Conservation (phyloP, 2,888 invertebrate species). For the Rutpela maculata region DNA sequence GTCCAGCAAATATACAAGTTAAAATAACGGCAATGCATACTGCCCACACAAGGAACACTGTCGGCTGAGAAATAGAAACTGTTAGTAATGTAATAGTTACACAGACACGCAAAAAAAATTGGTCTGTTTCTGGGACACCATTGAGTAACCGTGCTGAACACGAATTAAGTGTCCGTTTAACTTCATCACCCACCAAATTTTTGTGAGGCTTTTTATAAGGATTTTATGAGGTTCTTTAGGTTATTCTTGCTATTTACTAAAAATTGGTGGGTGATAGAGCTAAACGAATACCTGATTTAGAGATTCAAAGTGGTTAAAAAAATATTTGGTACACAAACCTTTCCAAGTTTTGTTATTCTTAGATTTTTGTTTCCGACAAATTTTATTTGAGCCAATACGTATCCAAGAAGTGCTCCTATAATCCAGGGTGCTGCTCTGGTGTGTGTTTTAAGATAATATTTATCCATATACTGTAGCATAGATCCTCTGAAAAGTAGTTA, state of each 20-base stretch:
- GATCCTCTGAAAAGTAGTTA: background rate
- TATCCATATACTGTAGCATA: slow-evolving; percentile 32
- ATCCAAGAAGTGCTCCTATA: slow-evolving; percentile 59
- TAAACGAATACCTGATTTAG: too few species aligned
- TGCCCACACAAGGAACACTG: slow-evolving; percentile 10
- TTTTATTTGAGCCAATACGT: slow-evolving; percentile 53
- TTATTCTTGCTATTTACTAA: too few species aligned
- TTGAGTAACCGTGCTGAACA: too few species aligned
- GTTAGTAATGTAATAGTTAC: background rate
- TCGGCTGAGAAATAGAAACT: slow-evolving; percentile 20
- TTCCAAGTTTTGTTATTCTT: slow-evolving; percentile 23
- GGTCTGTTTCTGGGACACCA: too few species aligned
- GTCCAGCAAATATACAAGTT: slow-evolving; percentile 55
- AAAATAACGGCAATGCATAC: slow-evolving; percentile 43
- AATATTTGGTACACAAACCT: slow-evolving; percentile 28
- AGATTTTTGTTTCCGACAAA: slow-evolving; percentile 8
- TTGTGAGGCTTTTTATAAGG: too few species aligned
- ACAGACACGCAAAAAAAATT: too few species aligned
- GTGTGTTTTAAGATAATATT: slow-evolving; percentile 56
- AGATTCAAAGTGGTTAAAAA: too few species aligned
- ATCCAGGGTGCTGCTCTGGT: slow-evolving; percentile 59
- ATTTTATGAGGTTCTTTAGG: too few species aligned
- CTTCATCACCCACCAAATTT: too few species aligned
- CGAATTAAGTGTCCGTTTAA: too few species aligned
- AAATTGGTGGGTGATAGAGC: too few species aligned